Evolutionary conservation across 2,888 invertebrate species (phyloP), one percentile per base, ranked within the genome.

Genomic region (Girardia tigrina): DNA sequence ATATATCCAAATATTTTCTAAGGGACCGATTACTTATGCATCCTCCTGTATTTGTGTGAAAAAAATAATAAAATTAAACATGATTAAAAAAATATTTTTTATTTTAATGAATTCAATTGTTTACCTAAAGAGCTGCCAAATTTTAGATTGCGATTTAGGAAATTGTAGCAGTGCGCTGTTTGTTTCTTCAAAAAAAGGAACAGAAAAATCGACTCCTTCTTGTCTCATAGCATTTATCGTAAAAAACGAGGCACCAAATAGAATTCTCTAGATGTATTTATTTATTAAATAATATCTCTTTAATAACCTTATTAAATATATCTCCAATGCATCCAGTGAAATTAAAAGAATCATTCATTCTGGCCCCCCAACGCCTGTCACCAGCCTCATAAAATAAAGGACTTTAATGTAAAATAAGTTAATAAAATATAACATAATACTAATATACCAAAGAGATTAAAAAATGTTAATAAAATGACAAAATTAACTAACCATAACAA

Each of bases 161-260:
- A 12, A 56, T 56, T 56, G 56, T 23, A 56, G n/a, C 6, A 56
- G 56, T 20, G 56, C 56, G 23, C 56, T 56, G 56, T 56, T 56
- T 16, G 56, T 12, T 56, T 56, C 56, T 56, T 56, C 8, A 56
- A 56, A 56, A n/a, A 56, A 56, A 4, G 56, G 56, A 56, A 23
- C 56, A 4, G 56, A 56, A 56, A 56, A 56, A 56, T 56, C 56
- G 4, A 56, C n/a, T 4, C 56, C 56, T n/a, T 56, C 56, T 16
- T 56, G 56, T 56, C 56, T 56, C 56, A 56, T 56, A n/a, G 56
- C 56, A 56, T 56, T 56, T 56, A 56, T 56, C 4, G 56, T 56
- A n/a, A 56, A 56, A 56, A 56, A 56, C 23, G 56, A 56, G 4
- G 56, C 56, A 56, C 56, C 56, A 16, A 56, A 56, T 56, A 56